These are phyloP conservation scores for Drosophila meridiana DNA, from an alignment of 2,888 invertebrate species.

Conservation along the genomic window DNA sequence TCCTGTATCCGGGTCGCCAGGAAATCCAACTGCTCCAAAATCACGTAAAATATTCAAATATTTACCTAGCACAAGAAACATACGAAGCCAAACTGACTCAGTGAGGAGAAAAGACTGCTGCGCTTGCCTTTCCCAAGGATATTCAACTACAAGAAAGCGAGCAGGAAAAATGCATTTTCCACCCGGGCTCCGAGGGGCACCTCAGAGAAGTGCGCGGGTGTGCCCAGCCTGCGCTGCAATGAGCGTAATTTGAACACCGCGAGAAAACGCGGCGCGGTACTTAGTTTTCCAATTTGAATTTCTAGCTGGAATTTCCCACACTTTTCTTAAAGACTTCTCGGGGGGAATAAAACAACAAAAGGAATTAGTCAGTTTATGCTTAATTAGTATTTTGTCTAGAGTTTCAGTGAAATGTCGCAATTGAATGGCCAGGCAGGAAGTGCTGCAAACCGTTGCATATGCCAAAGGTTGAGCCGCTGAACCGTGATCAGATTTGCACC, in stretches of 20 bases:
- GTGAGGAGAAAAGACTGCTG: slow-evolving; percentile 17
- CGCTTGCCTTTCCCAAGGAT: slow-evolving; percentile 74
- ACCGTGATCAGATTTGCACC: slow-evolving; percentile 36
- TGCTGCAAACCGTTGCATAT: slow-evolving; percentile 48
- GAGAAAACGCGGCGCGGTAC: slow-evolving; percentile 65
- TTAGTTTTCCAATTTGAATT: slow-evolving; percentile 71
- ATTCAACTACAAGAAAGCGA: slow-evolving; percentile 65
- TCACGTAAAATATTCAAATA: slow-evolving; percentile 70
- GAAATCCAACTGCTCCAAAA: slow-evolving; percentile 69
- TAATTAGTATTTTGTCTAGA: slow-evolving; percentile 73
- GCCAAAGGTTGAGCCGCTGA: slow-evolving; percentile 50
- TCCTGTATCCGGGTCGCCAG: slow-evolving; percentile 73
- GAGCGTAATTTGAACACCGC: slow-evolving; percentile 82
- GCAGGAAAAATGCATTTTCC: slow-evolving; percentile 61
- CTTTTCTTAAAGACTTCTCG: slow-evolving; percentile 30
- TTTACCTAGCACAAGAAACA: slow-evolving; percentile 53
- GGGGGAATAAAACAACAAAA: slow-evolving; percentile 25
- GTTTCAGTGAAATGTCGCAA: slow-evolving; percentile 46
- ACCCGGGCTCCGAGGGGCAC: slow-evolving; percentile 13
- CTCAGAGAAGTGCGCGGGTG: slow-evolving; percentile 46
- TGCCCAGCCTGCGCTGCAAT: slow-evolving; percentile 55
- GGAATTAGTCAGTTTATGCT: slow-evolving; percentile 79
- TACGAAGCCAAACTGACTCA: slow-evolving; percentile 8
- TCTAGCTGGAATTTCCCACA: slow-evolving; percentile 61
- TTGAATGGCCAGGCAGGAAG: slow-evolving; percentile 53